A percentile compares a stretch with the other conserved stretches of the same genome.
phyloP scores from a whole-genome alignment of 2,113 vertebrate species.

The Nymphicus hollandicus region DNA sequence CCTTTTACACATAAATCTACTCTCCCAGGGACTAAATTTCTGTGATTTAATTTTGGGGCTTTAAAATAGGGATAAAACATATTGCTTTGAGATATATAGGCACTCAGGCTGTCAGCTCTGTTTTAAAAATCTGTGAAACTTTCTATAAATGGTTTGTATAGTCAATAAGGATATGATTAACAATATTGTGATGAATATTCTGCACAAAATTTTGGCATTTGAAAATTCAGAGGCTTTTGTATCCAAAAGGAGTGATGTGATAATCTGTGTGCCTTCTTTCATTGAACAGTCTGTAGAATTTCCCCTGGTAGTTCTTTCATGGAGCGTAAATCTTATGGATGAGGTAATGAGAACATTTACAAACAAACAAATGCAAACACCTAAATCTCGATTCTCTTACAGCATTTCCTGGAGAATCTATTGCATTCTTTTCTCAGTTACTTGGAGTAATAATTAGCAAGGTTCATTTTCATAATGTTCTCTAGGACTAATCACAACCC shows the following conservation, averaged over 20 bases:
- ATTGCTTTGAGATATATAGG: background rate
- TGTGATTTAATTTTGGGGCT: background rate
- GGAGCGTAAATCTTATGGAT: background rate
- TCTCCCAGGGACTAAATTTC: background rate
- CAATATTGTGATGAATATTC: slow-evolving; percentile 22
- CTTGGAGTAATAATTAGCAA: slow-evolving; percentile 43
- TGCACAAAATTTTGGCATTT: background rate
- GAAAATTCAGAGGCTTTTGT: slow-evolving; percentile 11
- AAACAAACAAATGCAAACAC: slow-evolving; percentile 29
- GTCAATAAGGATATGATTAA: slow-evolving; percentile 29
- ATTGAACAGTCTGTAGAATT: background rate
- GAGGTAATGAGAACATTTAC: slow-evolving; percentile 38
- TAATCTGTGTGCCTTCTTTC: background rate
- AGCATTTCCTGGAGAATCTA: background rate
- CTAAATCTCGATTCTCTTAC: background rate
- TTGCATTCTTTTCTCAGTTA: background rate
- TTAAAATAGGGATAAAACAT: slow-evolving; percentile 33
- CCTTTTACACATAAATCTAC: background rate
- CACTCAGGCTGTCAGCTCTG: background rate
- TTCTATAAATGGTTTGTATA: slow-evolving; percentile 4
- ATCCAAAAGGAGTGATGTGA: background rate
- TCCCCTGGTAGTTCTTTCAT: background rate
- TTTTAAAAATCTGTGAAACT: slow-evolving; percentile 14
- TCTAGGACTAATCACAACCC: slow-evolving; percentile 4
- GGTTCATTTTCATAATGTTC: slow-evolving; percentile 29